A percentile compares a stretch with the other conserved stretches of the same genome.
phyloP scores from a whole-genome alignment of 1,140 invertebrate species.

The Drosophila carrolli region DNA sequence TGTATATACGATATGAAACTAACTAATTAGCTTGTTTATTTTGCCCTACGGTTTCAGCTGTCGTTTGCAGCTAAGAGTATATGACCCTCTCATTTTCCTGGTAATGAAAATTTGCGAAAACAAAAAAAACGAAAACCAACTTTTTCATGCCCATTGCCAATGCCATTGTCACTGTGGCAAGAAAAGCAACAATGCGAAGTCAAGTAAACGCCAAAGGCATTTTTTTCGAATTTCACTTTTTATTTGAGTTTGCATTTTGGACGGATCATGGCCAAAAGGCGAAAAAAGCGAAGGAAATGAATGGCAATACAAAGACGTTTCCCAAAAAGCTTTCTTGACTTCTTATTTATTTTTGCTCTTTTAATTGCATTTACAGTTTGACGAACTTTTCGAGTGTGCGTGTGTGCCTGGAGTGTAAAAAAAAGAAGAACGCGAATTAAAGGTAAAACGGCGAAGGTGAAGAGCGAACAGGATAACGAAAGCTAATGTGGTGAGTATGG shows the following conservation, averaged over 20 bases:
- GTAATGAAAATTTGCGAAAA: slow-evolving; percentile 22
- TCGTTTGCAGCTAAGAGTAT: neutral
- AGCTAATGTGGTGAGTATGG: slow-evolving; percentile 22
- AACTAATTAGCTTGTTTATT: slow-evolving; percentile 60
- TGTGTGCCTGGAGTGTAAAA: slow-evolving; percentile 13
- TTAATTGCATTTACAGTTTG: slow-evolving; percentile 54
- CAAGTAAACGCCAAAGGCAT: slow-evolving; percentile 33
- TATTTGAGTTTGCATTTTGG: slow-evolving; percentile 47
- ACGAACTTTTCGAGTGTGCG: slow-evolving; percentile 19
- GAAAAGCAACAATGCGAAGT: slow-evolving; percentile 9
- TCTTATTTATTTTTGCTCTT: slow-evolving; percentile 39
- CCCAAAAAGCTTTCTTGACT: slow-evolving; percentile 28
- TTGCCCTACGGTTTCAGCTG: slow-evolving; percentile 7
- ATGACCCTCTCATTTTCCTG: slow-evolving; percentile 12
- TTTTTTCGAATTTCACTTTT: slow-evolving; percentile 47
- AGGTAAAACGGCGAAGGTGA: slow-evolving; percentile 7
- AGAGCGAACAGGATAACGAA: neutral
- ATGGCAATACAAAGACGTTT: slow-evolving; percentile 16
- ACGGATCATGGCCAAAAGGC: slow-evolving; percentile 32
- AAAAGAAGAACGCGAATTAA: slow-evolving; percentile 6
- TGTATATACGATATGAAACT: slow-evolving; percentile 43
- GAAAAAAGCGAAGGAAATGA: slow-evolving; percentile 2
- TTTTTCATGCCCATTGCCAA: slow-evolving; percentile 42
- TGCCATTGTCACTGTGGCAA: slow-evolving; percentile 52
- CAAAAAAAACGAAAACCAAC: neutral